phyloP scores from a whole-genome alignment of 2,888 invertebrate genomes.

The Melitaea athalia region DNA sequence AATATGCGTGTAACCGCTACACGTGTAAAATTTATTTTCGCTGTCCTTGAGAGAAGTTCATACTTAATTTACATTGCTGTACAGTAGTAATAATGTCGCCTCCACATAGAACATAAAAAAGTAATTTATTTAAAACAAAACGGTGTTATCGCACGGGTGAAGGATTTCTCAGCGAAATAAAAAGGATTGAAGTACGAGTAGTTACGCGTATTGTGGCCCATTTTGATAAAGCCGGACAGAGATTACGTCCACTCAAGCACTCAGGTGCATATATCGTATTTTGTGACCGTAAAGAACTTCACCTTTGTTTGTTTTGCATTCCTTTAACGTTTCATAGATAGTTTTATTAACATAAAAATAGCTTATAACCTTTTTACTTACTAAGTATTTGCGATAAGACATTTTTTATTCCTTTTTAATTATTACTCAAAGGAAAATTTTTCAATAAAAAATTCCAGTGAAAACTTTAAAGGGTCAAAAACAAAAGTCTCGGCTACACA shows the following conservation, averaged over 20 bases:
- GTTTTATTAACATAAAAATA: slow-evolving; percentile 5
- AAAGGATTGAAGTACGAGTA: slow-evolving; percentile 51
- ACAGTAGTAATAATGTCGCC: slow-evolving; percentile 19
- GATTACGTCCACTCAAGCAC: slow-evolving; percentile 66
- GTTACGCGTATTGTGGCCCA: slow-evolving; percentile 72
- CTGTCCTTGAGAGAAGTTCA: slow-evolving; percentile 11
- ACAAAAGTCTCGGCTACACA: slow-evolving; percentile 71
- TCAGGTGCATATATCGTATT: slow-evolving; percentile 49
- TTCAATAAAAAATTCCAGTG: slow-evolving; percentile 47
- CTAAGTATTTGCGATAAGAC: background rate
- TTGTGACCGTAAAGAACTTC: slow-evolving; percentile 42
- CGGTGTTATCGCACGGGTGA: slow-evolving; percentile 52
- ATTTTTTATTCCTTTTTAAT: background rate
- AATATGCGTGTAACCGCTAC: background rate
- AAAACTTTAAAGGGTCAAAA: slow-evolving; percentile 75
- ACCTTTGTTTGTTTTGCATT: slow-evolving; percentile 38
- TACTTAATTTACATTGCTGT: slow-evolving; percentile 29
- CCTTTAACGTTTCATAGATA: slow-evolving; percentile 20
- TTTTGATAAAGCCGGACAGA: slow-evolving; percentile 76
- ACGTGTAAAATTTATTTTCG: slow-evolving; percentile 5
- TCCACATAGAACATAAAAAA: slow-evolving; percentile 32
- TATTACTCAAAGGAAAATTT: slow-evolving; percentile 2
- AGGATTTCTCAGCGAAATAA: slow-evolving; percentile 55
- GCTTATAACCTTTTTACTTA: background rate
- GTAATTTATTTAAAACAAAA: slow-evolving; percentile 54